A percentile compares a stretch with the other conserved stretches of the same genome.
Evolutionary conservation across 2,797 vertebrate species (phyloP).

Genomic region (Mastacembelus armatus): DNA sequence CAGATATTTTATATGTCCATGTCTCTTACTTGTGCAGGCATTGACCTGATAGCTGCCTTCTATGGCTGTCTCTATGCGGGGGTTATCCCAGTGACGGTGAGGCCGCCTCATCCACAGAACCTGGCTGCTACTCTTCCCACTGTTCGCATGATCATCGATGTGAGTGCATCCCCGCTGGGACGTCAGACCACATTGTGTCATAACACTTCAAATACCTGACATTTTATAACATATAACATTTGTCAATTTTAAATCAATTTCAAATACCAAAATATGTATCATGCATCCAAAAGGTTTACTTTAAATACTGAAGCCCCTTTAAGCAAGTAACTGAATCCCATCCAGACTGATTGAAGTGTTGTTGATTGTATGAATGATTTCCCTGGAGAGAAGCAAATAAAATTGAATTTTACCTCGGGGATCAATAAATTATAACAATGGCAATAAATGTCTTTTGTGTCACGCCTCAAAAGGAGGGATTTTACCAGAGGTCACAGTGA

Average conservation of each 20-base stretch:
- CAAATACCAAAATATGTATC: background rate
- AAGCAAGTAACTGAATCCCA: background rate
- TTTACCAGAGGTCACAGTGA: background rate
- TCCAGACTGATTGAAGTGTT: background rate
- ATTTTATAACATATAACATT: too few species aligned
- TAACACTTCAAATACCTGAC: background rate
- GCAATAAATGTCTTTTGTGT: conserved; percentile 13
- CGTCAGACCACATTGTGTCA: background rate
- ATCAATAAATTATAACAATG: conserved; percentile 32
- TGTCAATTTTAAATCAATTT: background rate
- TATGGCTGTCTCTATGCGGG: conserved; percentile 97
- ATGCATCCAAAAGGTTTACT: background rate
- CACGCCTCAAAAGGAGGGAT: background rate
- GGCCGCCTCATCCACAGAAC: conserved; percentile 96
- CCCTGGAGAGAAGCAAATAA: background rate
- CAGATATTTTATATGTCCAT: background rate
- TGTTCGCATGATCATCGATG: conserved; percentile 96
- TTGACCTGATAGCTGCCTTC: conserved; percentile 94
- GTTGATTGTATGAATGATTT: conserved; percentile 23
- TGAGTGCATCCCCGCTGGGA: conserved; percentile 62
- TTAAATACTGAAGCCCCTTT: background rate
- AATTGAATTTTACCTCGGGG: conserved; percentile 13
- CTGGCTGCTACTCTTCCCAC: conserved; percentile 95
- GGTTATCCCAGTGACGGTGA: conserved; percentile 94
- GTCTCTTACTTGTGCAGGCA: conserved; percentile 63